These are phyloP conservation scores for Cerastis leucographa DNA, from an alignment of 2,888 invertebrate species.

Conservation along the genomic window DNA sequence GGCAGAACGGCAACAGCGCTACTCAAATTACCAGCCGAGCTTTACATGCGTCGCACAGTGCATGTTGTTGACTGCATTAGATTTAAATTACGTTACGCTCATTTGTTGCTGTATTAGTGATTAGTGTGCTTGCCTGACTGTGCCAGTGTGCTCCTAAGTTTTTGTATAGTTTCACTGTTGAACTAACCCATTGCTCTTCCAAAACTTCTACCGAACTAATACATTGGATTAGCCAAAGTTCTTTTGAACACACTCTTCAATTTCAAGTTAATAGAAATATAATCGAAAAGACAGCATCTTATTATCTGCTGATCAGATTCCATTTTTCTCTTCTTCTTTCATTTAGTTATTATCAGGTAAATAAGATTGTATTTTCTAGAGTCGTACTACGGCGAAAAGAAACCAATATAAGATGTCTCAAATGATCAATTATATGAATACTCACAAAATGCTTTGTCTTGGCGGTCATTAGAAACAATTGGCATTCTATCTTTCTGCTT, in stretches of 20 bases:
- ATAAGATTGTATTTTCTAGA: background rate
- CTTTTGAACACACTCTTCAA: background rate
- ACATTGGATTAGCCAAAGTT: background rate
- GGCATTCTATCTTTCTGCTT: background rate
- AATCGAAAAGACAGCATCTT: background rate
- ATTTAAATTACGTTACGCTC: background rate
- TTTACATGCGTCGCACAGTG: no score
- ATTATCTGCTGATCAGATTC: background rate
- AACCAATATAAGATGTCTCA: background rate
- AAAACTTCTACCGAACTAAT: background rate
- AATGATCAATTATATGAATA: background rate
- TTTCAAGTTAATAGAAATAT: background rate
- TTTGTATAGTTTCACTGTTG: background rate
- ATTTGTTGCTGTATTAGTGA: no score
- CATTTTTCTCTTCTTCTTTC: no score
- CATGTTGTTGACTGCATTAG: no score
- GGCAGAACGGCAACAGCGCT: no score
- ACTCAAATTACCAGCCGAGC: no score
- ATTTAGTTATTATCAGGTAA: background rate
- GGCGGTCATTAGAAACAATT: slow-evolving; percentile 2
- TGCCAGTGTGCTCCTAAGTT: background rate
- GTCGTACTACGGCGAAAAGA: background rate
- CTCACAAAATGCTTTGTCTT: slow-evolving; percentile 20
- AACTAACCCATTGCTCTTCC: background rate
- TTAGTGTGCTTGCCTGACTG: no score